phyloP scores from a whole-genome alignment of 2,888 invertebrate genomes.

The Ormyrus labotus region DNA sequence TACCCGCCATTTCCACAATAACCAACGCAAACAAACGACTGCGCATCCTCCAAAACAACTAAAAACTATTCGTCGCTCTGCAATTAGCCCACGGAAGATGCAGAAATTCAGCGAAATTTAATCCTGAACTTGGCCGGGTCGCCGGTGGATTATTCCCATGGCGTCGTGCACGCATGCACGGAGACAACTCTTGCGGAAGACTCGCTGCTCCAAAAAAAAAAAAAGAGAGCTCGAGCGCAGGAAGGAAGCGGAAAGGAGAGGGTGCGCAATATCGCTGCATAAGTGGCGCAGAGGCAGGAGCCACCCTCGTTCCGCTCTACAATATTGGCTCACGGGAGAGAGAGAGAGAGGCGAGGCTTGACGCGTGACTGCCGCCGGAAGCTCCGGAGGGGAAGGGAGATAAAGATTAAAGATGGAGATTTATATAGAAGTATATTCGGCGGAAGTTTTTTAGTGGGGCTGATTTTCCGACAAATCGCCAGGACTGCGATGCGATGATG shows the following conservation, averaged over 20 bases:
- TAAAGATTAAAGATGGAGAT: slow-evolving; percentile 50
- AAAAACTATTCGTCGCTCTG: too few species aligned
- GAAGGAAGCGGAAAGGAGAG: background rate
- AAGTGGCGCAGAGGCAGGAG: slow-evolving; percentile 28
- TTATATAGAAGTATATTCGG: background rate
- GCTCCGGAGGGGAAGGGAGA: slow-evolving; percentile 7
- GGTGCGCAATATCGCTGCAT: slow-evolving; percentile 46
- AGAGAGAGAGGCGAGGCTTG: too few species aligned
- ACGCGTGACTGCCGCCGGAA: background rate
- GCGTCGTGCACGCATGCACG: background rate
- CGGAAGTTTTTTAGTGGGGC: slow-evolving; percentile 17
- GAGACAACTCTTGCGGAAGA: background rate
- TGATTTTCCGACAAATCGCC: slow-evolving; percentile 49
- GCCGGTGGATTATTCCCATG: too few species aligned
- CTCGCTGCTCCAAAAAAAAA: background rate
- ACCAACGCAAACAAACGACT: too few species aligned
- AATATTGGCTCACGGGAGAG: too few species aligned
- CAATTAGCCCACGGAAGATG: too few species aligned
- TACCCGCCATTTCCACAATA: too few species aligned
- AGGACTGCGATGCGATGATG: background rate
- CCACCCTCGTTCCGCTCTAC: background rate
- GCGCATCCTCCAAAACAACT: too few species aligned
- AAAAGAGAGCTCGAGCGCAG: background rate
- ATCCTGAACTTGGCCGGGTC: too few species aligned
- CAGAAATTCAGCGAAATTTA: too few species aligned